phyloP scores from a whole-genome alignment of 2,797 vertebrate genomes.

The Gephyroberyx darwinii region DNA sequence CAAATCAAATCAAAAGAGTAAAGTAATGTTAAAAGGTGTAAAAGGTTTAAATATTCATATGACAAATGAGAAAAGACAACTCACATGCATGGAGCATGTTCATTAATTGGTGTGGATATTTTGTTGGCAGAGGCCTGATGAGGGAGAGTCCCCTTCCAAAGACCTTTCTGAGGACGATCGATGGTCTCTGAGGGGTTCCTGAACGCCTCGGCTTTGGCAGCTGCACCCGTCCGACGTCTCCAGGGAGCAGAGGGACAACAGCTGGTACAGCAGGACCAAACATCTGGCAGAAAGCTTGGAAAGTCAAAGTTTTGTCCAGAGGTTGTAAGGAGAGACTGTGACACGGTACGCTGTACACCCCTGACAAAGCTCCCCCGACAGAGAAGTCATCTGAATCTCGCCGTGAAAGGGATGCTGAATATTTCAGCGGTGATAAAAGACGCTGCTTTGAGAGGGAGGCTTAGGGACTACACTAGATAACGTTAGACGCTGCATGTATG shows the following conservation, averaged over 20 bases:
- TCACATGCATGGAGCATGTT: background rate
- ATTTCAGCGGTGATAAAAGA: slow-evolving; percentile 59
- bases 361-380: slow-evolving; percentile 41
- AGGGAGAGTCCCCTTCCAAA: slow-evolving; percentile 72
- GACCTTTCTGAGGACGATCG: slow-evolving; percentile 71
- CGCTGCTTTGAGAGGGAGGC: slow-evolving; percentile 56
- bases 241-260: slow-evolving; percentile 60
- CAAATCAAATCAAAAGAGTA: slow-evolving; percentile 7
- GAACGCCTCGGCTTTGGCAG: slow-evolving; percentile 61
- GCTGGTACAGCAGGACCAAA: slow-evolving; percentile 60
- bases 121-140: slow-evolving; percentile 57
- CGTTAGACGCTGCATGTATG: slow-evolving; percentile 43
- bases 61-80: slow-evolving; percentile 1
- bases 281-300: slow-evolving; percentile 70
- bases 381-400: slow-evolving; percentile 49
- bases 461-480: slow-evolving; percentile 46
- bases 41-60: background rate
- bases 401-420: slow-evolving; percentile 58
- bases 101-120: slow-evolving; percentile 34
- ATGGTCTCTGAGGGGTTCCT: slow-evolving; percentile 59
- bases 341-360: background rate
- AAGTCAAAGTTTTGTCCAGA: slow-evolving; percentile 63
- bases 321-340: slow-evolving; percentile 52
- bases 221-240: slow-evolving; percentile 31
- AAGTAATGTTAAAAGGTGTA: background rate